Evolutionary conservation across 2,113 vertebrate genomes (phyloP).

Genomic region (Proteles cristata): DNA sequence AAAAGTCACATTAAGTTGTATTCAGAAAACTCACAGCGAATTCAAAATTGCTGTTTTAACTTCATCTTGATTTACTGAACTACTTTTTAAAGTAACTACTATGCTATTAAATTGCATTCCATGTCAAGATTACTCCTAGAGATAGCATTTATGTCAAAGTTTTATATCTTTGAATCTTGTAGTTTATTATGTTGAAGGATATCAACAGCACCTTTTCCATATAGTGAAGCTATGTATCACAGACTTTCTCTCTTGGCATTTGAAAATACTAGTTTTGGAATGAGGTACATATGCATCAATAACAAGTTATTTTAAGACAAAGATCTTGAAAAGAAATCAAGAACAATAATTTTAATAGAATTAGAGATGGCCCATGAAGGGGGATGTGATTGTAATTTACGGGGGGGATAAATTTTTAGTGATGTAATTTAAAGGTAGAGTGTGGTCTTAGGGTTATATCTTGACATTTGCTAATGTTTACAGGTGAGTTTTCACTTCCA

Average conservation of each 20-base stretch:
- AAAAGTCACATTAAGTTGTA: not conserved
- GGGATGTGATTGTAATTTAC: not conserved
- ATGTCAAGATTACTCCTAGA: not conserved
- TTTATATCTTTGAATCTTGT: not conserved
- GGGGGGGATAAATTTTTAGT: not conserved
- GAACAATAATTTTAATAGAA: not conserved
- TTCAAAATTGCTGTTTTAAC: not conserved
- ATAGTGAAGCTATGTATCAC: not conserved
- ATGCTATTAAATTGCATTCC: not conserved
- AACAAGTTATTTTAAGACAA: not conserved
- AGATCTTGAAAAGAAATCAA: not conserved
- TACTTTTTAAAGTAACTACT: not conserved
- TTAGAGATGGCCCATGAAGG: not conserved
- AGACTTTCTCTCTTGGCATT: not conserved
- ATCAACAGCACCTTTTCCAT: not conserved
- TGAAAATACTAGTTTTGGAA: conserved; percentile 50
- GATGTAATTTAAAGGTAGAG: not conserved
- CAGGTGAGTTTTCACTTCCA: not conserved
- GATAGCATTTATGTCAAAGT: not conserved
- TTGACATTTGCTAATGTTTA: not conserved
- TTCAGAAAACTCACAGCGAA: not conserved
- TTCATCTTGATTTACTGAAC: not conserved
- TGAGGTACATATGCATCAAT: not conserved
- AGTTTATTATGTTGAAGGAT: not conserved
- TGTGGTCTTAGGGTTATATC: not conserved